Conservation (phyloP, 2,888 invertebrate genomes). For the Tigriopus californicus region DNA sequence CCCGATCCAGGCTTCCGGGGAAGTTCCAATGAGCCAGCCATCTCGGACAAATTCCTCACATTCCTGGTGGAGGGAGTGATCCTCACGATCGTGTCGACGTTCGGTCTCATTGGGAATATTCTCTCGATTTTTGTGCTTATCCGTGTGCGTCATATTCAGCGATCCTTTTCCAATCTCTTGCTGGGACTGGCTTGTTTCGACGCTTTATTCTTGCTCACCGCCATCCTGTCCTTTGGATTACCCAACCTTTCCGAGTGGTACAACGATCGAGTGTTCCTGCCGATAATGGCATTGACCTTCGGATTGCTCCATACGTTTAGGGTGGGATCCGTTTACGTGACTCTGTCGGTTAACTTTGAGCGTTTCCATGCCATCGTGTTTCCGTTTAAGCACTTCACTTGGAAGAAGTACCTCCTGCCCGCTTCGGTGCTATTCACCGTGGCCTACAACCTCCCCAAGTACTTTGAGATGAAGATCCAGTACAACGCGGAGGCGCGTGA, state of each 20-base stretch:
- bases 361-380: neutral
- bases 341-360: neutral
- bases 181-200: neutral
- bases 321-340: neutral
- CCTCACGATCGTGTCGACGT: neutral
- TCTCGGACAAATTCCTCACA: neutral
- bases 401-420: constrained; percentile 1
- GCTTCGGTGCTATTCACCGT: neutral
- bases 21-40: no score
- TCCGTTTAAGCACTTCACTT: neutral
- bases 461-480: neutral
- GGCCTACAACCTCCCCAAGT: constrained; percentile 9
- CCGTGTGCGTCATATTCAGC: neutral
- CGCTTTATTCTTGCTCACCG: neutral
- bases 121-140: neutral
- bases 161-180: neutral
- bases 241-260: neutral
- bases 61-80: neutral
- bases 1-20: no score
- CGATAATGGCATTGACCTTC: neutral
- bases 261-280: neutral
- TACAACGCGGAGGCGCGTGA: neutral
- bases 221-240: neutral
- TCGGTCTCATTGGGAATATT: neutral
- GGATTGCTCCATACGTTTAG: neutral